Evolutionary conservation across 30 jellyfish, hydroid and myxozoan genomes (phyloP), one percentile per base, ranked within the genome.

Genomic region (Hydractinia echinata): DNA sequence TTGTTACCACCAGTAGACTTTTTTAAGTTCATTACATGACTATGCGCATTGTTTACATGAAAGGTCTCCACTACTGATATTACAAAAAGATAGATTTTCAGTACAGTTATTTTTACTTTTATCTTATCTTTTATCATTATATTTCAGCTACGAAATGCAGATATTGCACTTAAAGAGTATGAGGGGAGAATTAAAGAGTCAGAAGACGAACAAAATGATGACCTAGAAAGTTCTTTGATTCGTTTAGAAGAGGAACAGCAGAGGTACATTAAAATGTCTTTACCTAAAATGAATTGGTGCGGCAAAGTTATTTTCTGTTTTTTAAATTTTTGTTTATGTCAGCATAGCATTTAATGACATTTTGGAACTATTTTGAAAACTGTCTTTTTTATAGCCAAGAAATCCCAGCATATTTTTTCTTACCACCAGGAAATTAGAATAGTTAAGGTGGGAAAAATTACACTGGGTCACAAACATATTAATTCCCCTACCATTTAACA

Each of bases 171-270:
- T 56, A 87, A 84, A 76, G 94, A 73, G 4, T 81, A 87, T 58
- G 99, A 87, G 84, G 88, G 85, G 60, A 74, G 96, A 6, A 82
- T 93, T 1, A 70, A 85, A 44, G 96, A 93, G 64, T 67, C 90
- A 39, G 99, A 93, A 81, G 96, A 93, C 66, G 96, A 93, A 54
- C 99, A 85, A 70, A 81, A 81, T 70, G 51, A 76, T 50, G 95
- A 93, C 55, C 74, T 93, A 56, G 96, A 93, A 83, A 79, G 79
- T 78, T 82, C 96, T 4, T 83, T 87, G 4, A 82, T 93, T 51
- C 87, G 85, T 51, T 53, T 93, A 9, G 99, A 93, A 73, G 99
- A 93, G 85, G 96, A 93, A 55, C 92, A 93, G 73, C 99, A 93
- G 56, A 80, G 95, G 98, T 92, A 64, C 4, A 54, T 15, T 48